A percentile compares a stretch with the other conserved stretches of the same genome.
These are phyloP conservation scores for Noctua janthina DNA, from an alignment of 2,888 invertebrate species.

Conservation along the genomic window DNA sequence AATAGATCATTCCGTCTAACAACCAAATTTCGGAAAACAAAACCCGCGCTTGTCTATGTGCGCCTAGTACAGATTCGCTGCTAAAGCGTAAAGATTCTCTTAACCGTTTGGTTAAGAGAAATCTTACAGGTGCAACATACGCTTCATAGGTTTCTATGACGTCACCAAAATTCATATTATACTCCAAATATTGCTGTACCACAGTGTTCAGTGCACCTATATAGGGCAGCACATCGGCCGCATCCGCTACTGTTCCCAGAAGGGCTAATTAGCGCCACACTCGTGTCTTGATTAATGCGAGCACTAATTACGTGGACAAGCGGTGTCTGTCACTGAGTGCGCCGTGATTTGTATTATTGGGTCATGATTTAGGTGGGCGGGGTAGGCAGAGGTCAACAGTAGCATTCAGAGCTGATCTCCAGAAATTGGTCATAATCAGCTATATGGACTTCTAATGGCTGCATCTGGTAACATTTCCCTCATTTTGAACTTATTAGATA, in stretches of 20 bases:
- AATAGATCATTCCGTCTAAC: neutral
- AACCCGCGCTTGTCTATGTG: neutral
- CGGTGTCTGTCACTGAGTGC: constrained; percentile 58
- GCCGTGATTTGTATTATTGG: constrained; percentile 64
- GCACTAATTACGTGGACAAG: constrained; percentile 77
- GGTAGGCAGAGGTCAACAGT: neutral
- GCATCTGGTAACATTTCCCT: neutral
- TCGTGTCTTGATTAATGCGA: constrained; percentile 81
- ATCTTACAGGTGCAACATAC: too few species aligned
- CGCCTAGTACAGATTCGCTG: neutral
- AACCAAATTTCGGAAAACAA: neutral
- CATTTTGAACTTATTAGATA: neutral
- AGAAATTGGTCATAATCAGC: neutral
- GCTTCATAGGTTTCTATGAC: too few species aligned
- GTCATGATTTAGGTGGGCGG: constrained; percentile 51
- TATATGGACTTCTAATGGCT: neutral
- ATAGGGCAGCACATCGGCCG: constrained; percentile 49
- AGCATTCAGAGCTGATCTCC: neutral
- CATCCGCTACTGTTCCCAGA: constrained; percentile 68
- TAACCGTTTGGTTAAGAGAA: too few species aligned
- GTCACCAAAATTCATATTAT: neutral
- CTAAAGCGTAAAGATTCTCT: neutral
- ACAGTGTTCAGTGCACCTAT: constrained; percentile 27
- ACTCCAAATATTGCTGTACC: neutral
- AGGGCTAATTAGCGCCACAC: constrained; percentile 76